Base-by-base conservation (phyloP, 2,797 vertebrate genomes). In the Paramormyrops hopkinsi region DNA sequence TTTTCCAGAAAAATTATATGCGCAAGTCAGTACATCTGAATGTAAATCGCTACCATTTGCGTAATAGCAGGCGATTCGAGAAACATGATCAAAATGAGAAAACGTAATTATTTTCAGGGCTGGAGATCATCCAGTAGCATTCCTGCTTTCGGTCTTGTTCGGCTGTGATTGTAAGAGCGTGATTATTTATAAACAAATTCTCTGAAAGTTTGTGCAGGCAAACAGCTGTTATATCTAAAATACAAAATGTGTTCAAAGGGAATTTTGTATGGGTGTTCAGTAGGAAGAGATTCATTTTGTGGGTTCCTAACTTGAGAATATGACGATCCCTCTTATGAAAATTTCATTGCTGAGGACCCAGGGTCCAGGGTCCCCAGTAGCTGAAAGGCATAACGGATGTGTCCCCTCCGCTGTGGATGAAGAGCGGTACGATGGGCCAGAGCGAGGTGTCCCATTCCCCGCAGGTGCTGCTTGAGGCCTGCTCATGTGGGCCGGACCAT, bases 381-480 rank as follows among this genome's bases (percentile, higher is more conserved):
- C 29, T 76, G 69, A 37, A 73, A 14, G 1, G 0, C 33, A 17
- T 33, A 12, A 33, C 2, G n/a, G 79, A n/a, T 12, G 37, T 14
- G 82, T 3, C 17, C 19, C 46, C 41, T 22, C 17, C 1, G 41
- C 25, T 62, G 79, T 3, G 41, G 33, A 19, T 83, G 79, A 48
- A 41, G 0, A 4, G 79, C 0, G 3, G 22, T n/a, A 22, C 1
- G 22, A 22, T 17, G 48, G 4, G 44, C 46, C 44, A 22, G 9
- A 48, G 50, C 17, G 11, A 37, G 25, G 51, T 79, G 88, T 19
- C 17, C 73, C 73, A n/a, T 79, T 79, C n/a, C 85, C 62, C 83
- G 22, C 90, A 69, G 88, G 85, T 85, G 53, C 83, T 89, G 62
- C 89, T 65, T 85, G 54, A 88, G 90, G 12, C 56, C 82, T 56